Evolutionary conservation across 1,140 invertebrate species (phyloP).

Genomic region (Zophobas atratus): DNA sequence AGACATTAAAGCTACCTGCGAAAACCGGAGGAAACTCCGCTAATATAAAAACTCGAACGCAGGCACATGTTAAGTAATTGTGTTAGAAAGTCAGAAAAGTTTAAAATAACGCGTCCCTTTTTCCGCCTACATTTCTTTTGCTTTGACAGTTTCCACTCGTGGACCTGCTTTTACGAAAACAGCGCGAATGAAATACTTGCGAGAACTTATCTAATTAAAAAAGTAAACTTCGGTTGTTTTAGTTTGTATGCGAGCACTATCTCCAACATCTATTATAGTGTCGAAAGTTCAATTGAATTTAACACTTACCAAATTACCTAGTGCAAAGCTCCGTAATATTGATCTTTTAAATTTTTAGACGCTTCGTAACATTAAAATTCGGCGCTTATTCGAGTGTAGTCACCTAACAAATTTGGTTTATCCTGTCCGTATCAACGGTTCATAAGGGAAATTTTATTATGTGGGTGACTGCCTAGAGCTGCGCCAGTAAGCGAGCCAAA

Average conservation of each 20-base stretch:
- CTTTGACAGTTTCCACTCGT: constrained; percentile 24
- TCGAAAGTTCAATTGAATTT: constrained; percentile 42
- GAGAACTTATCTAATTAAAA: constrained; percentile 37
- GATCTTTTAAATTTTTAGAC: constrained; percentile 8
- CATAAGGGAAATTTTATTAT: constrained; percentile 42
- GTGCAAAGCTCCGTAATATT: constrained; percentile 3
- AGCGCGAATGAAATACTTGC: constrained; percentile 25
- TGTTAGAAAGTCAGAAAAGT: constrained; percentile 31
- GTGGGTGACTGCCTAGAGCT: constrained; percentile 16
- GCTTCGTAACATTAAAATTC: constrained; percentile 28
- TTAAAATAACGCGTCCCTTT: constrained; percentile 21
- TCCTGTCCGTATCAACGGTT: constrained; percentile 27
- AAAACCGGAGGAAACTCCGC: constrained; percentile 3
- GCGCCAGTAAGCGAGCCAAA: neutral
- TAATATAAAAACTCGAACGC: constrained; percentile 17
- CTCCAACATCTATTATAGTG: constrained; percentile 34
- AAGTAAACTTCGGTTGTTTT: constrained; percentile 38
- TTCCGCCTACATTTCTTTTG: constrained; percentile 24
- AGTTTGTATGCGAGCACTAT: constrained; percentile 24
- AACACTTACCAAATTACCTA: neutral
- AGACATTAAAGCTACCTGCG: constrained; percentile 22
- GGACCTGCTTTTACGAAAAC: constrained; percentile 24
- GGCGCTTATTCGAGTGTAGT: neutral
- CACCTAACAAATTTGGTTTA: constrained; percentile 33
- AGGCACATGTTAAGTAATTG: constrained; percentile 29